Conservation (phyloP, 30 jellyfish, hydroid and myxozoan genomes). For the Sanderia malayensis region DNA sequence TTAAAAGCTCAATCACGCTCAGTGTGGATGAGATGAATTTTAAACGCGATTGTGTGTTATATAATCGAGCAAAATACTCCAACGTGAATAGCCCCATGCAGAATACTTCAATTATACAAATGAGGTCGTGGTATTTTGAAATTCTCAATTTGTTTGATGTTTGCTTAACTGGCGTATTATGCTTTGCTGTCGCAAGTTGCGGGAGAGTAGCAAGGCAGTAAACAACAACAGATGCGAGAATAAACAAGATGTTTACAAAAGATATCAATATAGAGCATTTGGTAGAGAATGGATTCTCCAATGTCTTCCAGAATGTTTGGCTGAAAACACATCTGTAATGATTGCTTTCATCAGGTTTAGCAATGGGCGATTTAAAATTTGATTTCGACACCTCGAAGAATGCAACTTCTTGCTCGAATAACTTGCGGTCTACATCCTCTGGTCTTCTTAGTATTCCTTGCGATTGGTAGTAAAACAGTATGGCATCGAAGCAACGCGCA, state of each 20-base stretch:
- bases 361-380: neutral
- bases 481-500: conserved; percentile 58
- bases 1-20: conserved; percentile 43
- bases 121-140: neutral
- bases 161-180: too few species aligned
- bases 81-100: conserved; percentile 30
- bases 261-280: conserved; percentile 8
- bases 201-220: conserved; percentile 66
- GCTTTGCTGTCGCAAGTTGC: neutral
- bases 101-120: conserved; percentile 29
- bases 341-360: neutral
- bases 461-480: conserved; percentile 80
- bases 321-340: neutral
- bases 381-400: conserved; percentile 43
- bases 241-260: conserved; percentile 12
- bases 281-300: conserved; percentile 36
- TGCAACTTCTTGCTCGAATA: conserved; percentile 53
- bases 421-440: conserved; percentile 36
- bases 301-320: conserved; percentile 14
- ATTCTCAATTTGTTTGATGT: neutral
- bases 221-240: conserved; percentile 18
- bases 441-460: conserved; percentile 71
- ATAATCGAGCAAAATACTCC: conserved; percentile 37
- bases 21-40: conserved; percentile 33
- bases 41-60: conserved; percentile 23